A percentile compares a stretch with the other conserved stretches of the same genome.
Evolutionary conservation across 2,888 invertebrate genomes (phyloP).

Genomic region (Scelioninae gen. 1): DNA sequence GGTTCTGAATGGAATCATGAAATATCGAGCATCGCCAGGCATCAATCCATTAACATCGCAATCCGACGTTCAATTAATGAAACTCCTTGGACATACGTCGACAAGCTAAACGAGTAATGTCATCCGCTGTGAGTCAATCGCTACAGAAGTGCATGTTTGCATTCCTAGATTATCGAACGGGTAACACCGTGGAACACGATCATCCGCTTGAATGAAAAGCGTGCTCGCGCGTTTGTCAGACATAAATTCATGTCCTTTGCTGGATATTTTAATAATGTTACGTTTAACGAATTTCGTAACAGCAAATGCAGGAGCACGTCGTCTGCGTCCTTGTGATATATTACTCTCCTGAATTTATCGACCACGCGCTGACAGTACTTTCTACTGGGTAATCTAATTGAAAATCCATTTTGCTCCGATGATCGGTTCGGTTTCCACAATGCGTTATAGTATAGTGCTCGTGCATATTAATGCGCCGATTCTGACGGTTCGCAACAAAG

Average conservation of each 20-base stretch:
- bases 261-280: slow-evolving; percentile 77
- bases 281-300: slow-evolving; percentile 72
- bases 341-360: slow-evolving; percentile 75
- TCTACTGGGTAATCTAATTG: slow-evolving; percentile 78
- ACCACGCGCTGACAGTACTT: slow-evolving; percentile 73
- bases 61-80: slow-evolving; percentile 42
- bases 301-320: slow-evolving; percentile 52
- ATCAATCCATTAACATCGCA: slow-evolving; percentile 55
- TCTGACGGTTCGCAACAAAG: slow-evolving; percentile 32
- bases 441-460: slow-evolving; percentile 50
- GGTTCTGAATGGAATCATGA: slow-evolving; percentile 28
- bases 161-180: slow-evolving; percentile 44
- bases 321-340: slow-evolving; percentile 53
- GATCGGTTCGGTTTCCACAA: slow-evolving; percentile 66
- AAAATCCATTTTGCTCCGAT: slow-evolving; percentile 77
- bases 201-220: slow-evolving; percentile 9
- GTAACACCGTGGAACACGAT: slow-evolving; percentile 35
- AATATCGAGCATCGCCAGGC: slow-evolving; percentile 41
- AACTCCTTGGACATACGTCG: slow-evolving; percentile 45
- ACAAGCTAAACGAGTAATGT: slow-evolving; percentile 51
- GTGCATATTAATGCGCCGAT: slow-evolving; percentile 53
- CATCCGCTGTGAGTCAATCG: slow-evolving; percentile 36
- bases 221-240: slow-evolving; percentile 24
- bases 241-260: slow-evolving; percentile 71
- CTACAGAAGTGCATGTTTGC: slow-evolving; percentile 50